These are phyloP conservation scores for Drosophila birchii DNA, from an alignment of 2,888 invertebrate genomes.

Conservation along the genomic window DNA sequence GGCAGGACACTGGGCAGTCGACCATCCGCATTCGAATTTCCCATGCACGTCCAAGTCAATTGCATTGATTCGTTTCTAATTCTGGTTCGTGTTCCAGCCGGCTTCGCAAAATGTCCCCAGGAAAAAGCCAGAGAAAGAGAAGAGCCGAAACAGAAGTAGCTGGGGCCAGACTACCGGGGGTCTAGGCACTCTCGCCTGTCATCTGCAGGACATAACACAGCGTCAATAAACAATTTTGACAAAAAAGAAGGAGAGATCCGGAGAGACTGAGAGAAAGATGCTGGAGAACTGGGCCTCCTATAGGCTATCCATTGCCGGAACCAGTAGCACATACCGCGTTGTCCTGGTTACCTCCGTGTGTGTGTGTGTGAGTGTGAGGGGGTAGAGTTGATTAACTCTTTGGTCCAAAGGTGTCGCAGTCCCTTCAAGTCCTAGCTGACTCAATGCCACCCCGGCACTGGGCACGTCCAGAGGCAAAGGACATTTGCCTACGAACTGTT, in stretches of 20 bases:
- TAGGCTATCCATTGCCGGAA: conserved; percentile 10
- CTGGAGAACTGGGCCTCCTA: conserved; percentile 6
- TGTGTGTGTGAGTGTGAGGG: background rate
- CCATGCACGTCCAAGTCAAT: conserved; percentile 66
- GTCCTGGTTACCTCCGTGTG: conserved; percentile 21
- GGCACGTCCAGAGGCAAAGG: conserved; percentile 17
- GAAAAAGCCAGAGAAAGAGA: conserved; percentile 15
- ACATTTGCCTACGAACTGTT: conserved; percentile 23
- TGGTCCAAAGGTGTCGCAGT: conserved; percentile 51
- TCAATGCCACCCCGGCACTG: conserved; percentile 1
- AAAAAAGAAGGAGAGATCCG: conserved; percentile 25
- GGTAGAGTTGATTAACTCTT: conserved; percentile 62
- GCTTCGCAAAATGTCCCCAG: conserved; percentile 39
- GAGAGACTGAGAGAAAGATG: conserved; percentile 7
- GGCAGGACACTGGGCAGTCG: background rate
- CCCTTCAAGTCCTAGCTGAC: conserved; percentile 11
- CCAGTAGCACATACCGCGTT: conserved; percentile 13
- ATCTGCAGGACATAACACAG: conserved; percentile 73
- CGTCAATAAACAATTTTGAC: conserved; percentile 75
- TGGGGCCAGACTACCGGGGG: conserved; percentile 10
- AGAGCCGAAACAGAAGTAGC: conserved; percentile 1
- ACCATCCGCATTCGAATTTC: conserved; percentile 54
- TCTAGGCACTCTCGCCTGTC: conserved; percentile 56
- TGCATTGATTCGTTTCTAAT: conserved; percentile 56
- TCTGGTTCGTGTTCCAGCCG: conserved; percentile 48